Conservation (phyloP, 2,797 vertebrate species). For the Vireo griseus region DNA sequence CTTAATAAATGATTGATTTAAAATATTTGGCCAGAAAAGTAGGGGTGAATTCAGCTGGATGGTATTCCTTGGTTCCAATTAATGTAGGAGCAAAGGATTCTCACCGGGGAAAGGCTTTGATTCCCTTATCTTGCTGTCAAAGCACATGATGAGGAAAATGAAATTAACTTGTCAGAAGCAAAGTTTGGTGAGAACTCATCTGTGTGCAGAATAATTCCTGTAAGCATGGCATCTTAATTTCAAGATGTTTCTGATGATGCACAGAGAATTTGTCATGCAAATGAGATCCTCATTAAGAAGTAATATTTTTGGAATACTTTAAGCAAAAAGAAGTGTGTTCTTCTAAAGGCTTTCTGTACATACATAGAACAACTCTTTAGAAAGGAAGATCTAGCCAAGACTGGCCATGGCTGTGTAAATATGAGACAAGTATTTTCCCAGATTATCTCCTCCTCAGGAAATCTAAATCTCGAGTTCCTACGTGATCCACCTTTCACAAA, state of each 20-base stretch:
- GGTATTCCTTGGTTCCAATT: background rate
- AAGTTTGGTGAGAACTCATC: conserved; percentile 40
- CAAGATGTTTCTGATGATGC: conserved; percentile 45
- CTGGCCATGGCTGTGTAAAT: background rate
- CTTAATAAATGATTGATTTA: background rate
- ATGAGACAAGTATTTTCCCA: background rate
- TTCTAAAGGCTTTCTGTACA: background rate
- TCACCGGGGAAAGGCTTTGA: background rate
- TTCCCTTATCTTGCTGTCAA: conserved; percentile 19
- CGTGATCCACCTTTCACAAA: background rate
- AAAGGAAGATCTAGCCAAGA: background rate
- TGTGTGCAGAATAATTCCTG: background rate
- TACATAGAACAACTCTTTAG: background rate
- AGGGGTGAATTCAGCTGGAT: background rate
- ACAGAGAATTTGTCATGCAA: conserved; percentile 54
- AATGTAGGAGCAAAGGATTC: background rate
- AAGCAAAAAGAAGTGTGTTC: background rate
- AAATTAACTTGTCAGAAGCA: conserved; percentile 16
- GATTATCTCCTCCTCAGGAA: background rate
- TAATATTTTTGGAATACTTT: conserved; percentile 42
- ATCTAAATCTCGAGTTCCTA: background rate
- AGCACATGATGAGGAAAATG: background rate
- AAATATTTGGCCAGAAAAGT: background rate
- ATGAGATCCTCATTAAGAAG: conserved; percentile 43
- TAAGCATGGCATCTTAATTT: conserved; percentile 31